A percentile compares a stretch with the other conserved stretches of the same genome.
Conservation (phyloP, 2,888 invertebrate species). For the Hypsopygia costalis region DNA sequence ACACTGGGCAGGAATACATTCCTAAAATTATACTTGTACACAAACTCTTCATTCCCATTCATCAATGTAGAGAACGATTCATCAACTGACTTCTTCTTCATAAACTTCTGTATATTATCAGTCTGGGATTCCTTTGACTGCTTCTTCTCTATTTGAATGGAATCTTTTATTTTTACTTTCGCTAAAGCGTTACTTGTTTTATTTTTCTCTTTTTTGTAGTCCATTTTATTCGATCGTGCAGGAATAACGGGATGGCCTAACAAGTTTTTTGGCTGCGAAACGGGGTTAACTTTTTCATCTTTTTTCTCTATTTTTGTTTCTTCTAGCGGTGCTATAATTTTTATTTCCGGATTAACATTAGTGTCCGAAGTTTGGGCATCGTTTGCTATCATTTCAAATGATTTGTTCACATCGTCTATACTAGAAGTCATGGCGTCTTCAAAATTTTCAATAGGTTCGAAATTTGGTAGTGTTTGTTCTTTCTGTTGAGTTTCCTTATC, state of each 20-base stretch:
- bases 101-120: constrained; percentile 37
- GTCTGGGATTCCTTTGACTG: constrained; percentile 57
- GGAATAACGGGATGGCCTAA: constrained; percentile 75
- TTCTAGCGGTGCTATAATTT: constrained; percentile 50
- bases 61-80: constrained; percentile 49
- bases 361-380: constrained; percentile 33
- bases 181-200: constrained; percentile 65
- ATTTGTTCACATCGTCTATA: constrained; percentile 61
- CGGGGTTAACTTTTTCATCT: constrained; percentile 41
- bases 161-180: constrained; percentile 67
- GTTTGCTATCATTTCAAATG: constrained; percentile 63
- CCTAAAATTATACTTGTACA: constrained; percentile 84
- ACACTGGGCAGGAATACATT: constrained; percentile 82
- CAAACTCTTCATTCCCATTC: constrained; percentile 80
- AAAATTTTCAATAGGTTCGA: constrained; percentile 64
- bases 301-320: constrained; percentile 33
- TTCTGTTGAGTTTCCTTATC: constrained; percentile 15
- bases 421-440: constrained; percentile 71
- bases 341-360: constrained; percentile 52
- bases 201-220: constrained; percentile 75
- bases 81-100: constrained; percentile 31
- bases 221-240: constrained; percentile 75
- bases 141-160: constrained; percentile 43
- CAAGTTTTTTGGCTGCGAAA: constrained; percentile 79
- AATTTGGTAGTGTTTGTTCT: constrained; percentile 25